Percentiles rank a stretch among this genome's conserved stretches.
Conservation (phyloP, 2,888 invertebrate genomes). For the Abrostola tripartita region DNA sequence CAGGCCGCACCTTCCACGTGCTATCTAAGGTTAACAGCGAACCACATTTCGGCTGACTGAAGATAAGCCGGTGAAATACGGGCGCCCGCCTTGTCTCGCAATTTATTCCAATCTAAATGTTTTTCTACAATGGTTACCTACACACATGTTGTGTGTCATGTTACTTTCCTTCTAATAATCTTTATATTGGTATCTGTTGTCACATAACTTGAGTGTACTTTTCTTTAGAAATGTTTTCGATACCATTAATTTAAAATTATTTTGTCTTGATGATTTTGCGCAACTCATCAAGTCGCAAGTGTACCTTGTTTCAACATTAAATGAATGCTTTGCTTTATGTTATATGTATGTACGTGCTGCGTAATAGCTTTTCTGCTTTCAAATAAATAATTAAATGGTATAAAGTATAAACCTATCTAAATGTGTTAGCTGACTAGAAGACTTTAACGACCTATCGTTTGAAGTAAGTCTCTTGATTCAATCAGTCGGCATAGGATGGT, state of each 20-base stretch:
- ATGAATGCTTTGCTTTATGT: no score
- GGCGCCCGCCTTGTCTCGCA: constrained; percentile 42
- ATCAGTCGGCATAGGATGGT: constrained; percentile 32
- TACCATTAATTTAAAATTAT: no score
- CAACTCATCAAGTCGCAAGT: no score
- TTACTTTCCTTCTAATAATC: constrained; percentile 26
- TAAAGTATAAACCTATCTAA: no score
- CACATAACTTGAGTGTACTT: no score
- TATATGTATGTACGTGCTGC: no score
- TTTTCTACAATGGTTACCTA: constrained; percentile 33
- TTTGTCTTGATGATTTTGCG: no score
- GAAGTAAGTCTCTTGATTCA: constrained; percentile 44
- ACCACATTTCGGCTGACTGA: constrained; percentile 54
- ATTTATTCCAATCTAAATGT: constrained; percentile 56
- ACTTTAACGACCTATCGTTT: constrained; percentile 41
- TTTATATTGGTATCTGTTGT: constrained; percentile 3
- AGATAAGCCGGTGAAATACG: constrained; percentile 58
- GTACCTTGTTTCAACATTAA: no score
- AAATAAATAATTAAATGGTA: no score
- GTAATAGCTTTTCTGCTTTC: no score
- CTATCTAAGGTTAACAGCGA: constrained; percentile 51
- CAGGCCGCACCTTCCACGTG: constrained; percentile 34
- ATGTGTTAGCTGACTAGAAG: constrained; percentile 10
- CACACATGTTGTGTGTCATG: constrained; percentile 13
- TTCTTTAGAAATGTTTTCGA: no score